Evolutionary conservation across 2,113 vertebrate species (phyloP), one percentile per base, ranked within the genome.

Genomic region (Puffinus mauretanicus): DNA sequence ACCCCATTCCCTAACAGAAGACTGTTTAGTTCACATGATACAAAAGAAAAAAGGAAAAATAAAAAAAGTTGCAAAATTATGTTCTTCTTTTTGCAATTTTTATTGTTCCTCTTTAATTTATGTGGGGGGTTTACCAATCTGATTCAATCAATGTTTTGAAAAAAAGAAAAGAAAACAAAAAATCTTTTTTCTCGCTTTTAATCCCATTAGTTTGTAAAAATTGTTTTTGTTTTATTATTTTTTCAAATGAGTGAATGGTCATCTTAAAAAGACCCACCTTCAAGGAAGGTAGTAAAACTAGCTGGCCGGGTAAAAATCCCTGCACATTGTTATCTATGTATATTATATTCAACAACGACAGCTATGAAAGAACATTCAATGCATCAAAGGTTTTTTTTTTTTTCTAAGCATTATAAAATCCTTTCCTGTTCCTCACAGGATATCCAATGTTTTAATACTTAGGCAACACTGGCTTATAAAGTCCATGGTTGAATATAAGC

Each of bases 381-480:
- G 98, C 98, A 98, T 98, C 98, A 98, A 98, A 98, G 98, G 96
- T 98, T 98, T 98, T 98, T 98, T 98, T 98, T 98, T 98, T 98
- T 98, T 98, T 98, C 98, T 98, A 98, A 98, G 98, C 98, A 98
- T 98, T 98, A 98, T 98, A 98, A 98, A 98, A 98, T 98, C 98
- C 98, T 98, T 98, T 98, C 98, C 99, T 99, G 98, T 99, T 99
- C 98, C 99, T 98, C 97, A 98, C 98, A 99, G 98, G 98, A 98
- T 98, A 98, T 98, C 98, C 98, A 98, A 98, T 99, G 98, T 99
- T 99, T 98, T 99, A 99, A 99, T 99, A 99, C 99, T 99, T 99
- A 99, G 99, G 99, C 99, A 99, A 99, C 99, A 98, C 98, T 99
- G 99, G 99, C 99, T 99, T 99, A 99, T 99, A 99, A 99, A 99